A percentile compares a stretch with the other conserved stretches of the same genome.
Conservation (phyloP, 2,888 invertebrate species). For the Troilus luridus region DNA sequence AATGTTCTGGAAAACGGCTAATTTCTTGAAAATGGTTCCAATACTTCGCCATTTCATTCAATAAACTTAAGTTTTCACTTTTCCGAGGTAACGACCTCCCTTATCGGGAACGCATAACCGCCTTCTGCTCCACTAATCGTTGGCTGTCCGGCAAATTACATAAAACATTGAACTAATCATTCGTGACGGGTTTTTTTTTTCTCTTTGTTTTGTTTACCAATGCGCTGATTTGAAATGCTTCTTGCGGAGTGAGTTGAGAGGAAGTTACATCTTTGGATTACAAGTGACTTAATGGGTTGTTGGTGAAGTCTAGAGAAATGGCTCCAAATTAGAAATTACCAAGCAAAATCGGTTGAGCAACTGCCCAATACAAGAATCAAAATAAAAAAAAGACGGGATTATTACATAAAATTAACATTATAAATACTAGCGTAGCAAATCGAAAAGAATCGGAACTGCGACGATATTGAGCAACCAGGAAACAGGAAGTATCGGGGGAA, state of each 20-base stretch:
- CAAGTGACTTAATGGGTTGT: not conserved
- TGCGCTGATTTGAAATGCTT: conserved; percentile 29
- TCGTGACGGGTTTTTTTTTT: not conserved
- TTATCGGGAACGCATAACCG: conserved; percentile 9
- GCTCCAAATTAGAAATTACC: not conserved
- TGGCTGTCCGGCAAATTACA: not conserved
- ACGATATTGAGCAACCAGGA: not conserved
- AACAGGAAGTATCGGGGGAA: not conserved
- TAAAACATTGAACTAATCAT: conserved; percentile 13
- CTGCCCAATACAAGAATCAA: not conserved
- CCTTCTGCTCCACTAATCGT: conserved; percentile 42
- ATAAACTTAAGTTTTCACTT: conserved; percentile 27
- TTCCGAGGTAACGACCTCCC: not conserved
- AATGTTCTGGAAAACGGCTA: not conserved
- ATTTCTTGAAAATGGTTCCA: not conserved
- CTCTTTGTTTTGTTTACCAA: not conserved
- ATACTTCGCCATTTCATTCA: not conserved
- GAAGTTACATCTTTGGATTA: conserved; percentile 2
- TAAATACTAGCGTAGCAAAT: conserved; percentile 14
- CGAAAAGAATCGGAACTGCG: not conserved
- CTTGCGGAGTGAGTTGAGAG: not conserved
- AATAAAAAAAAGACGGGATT: not conserved
- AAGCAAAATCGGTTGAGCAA: not conserved
- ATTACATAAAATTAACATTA: not conserved
- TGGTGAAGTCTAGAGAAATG: not conserved